Evolutionary conservation across 2,888 invertebrate genomes (phyloP).

Genomic region (Labia minor): DNA sequence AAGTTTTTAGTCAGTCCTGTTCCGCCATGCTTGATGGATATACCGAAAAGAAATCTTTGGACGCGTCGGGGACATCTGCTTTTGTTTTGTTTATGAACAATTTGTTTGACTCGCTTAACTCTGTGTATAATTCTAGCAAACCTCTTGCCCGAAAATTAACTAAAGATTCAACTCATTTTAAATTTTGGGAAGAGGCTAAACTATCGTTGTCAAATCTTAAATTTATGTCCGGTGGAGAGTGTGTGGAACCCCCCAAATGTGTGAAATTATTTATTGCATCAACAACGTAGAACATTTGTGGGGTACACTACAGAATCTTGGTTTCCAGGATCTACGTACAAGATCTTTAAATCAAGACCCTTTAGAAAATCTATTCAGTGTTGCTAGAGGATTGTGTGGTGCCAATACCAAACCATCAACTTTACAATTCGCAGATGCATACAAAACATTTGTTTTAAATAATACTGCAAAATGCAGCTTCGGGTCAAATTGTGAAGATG

Average conservation of each 20-base stretch:
- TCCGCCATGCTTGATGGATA: background rate
- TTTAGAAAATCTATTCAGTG: no score
- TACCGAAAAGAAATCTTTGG: background rate
- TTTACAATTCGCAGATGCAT: no score
- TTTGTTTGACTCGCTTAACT: background rate
- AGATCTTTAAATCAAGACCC: no score
- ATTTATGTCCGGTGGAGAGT: background rate
- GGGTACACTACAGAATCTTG: background rate
- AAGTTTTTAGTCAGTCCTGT: background rate
- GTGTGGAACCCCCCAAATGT: background rate
- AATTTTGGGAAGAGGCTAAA: background rate
- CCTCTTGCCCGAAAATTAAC: background rate
- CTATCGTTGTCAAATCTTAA: background rate
- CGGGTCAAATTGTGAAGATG: no score
- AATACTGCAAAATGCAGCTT: no score
- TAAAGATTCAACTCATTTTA: background rate
- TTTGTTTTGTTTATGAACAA: background rate
- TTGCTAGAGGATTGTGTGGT: no score
- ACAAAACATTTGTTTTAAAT: no score
- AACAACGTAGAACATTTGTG: background rate
- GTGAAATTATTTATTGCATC: background rate
- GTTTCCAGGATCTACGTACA: no score
- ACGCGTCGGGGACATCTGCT: background rate
- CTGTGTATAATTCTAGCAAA: background rate
- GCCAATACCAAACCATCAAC: no score